Conservation (phyloP, 2,113 vertebrate species). For the Serinus canaria region DNA sequence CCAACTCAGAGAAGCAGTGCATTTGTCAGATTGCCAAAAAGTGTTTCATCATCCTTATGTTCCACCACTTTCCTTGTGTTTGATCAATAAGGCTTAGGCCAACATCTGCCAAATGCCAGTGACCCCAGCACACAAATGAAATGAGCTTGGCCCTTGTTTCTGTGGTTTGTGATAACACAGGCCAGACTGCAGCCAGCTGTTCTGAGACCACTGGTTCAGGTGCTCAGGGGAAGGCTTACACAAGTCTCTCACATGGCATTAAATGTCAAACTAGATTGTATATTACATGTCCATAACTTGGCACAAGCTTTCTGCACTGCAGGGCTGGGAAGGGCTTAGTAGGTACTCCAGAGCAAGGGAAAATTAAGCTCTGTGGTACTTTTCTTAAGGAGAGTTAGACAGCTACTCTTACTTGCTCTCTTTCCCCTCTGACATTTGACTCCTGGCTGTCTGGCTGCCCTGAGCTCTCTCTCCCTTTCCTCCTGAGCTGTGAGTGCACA, state of each 20-base stretch:
- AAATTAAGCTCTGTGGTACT: background rate
- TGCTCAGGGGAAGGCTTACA: rapidly evolving
- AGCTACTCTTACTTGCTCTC: background rate
- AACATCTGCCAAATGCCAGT: background rate
- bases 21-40: background rate
- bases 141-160: background rate
- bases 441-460: background rate
- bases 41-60: background rate
- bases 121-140: background rate
- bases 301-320: background rate
- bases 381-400: background rate
- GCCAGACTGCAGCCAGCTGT: background rate
- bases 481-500: background rate
- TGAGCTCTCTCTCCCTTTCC: background rate
- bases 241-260: background rate
- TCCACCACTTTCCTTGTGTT: background rate
- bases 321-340: background rate
- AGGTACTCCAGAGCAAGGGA: background rate
- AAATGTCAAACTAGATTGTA: background rate
- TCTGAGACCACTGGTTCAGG: rapidly evolving
- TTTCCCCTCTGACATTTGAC: background rate
- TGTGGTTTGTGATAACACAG: background rate
- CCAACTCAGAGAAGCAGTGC: background rate
- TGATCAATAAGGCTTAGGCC: background rate
- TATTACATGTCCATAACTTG: background rate